Base-by-base conservation (phyloP, 2,797 vertebrate genomes). In the Danio albolineatus region DNA sequence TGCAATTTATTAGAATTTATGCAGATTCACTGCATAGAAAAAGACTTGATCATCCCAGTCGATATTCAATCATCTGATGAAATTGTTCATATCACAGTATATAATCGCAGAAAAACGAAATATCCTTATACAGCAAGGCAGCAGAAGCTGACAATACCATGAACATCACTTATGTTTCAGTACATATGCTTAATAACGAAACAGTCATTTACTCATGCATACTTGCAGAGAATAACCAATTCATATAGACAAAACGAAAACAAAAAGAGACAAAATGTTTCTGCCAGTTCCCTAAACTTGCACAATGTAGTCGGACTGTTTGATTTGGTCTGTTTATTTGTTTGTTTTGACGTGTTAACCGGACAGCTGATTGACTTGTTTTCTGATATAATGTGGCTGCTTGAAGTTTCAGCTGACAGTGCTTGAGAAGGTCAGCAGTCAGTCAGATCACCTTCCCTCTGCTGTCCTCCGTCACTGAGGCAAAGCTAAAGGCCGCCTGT, bases 291-390 rank as follows among this genome's bases (percentile, higher is more conserved):
- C 49, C 51, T 66, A 69, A 28, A 69, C 69, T 83, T 54, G 14
- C 53, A 53, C 28, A 28, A 28, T 28, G 3, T 28, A 28, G 28
- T 28, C 28, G 28, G 28, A 28, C 28, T 28, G 28, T 71, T 28
- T 28, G 28, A 61, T 69, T 66, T 83, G 51, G 19, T 82, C n/a
- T 72, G 16, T 91, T 85, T 83, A 85, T 90, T 91, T 90, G 87
- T 89, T 89, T 91, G 90, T 90, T 90, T 86, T 90, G 91, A 92
- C 89, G 89, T 88, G 87, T 89, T 91, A 92, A 92, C 88, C 85
- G 84, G 88, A 89, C 88, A 87, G 79, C 86, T 92, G 91, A 94
- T 86, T 82, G 90, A 92, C 90, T 87, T 89, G 87, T 83, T 87
- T 84, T 61, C 79, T 83, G 88, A 90, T 89, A 81, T 61, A 72